phyloP scores from a whole-genome alignment of 2,797 vertebrate genomes.

The Rhynchonycteris naso region DNA sequence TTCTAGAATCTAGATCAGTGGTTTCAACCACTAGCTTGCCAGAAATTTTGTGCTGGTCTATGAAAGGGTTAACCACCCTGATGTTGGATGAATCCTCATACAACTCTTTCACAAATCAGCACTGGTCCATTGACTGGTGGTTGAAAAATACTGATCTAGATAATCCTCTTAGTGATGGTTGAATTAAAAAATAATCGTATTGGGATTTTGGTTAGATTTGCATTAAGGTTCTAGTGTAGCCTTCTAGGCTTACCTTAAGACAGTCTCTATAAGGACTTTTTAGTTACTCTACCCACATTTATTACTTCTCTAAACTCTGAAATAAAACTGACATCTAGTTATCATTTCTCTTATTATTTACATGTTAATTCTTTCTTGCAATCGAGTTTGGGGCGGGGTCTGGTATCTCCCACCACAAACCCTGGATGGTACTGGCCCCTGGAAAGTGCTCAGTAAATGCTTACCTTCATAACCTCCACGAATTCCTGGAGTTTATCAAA shows the following conservation, averaged over 20 bases:
- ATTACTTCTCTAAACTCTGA: not conserved
- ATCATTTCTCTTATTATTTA: not conserved
- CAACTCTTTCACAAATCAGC: too few species aligned
- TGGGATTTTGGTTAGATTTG: not conserved
- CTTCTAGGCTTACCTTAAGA: not conserved
- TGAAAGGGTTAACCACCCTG: too few species aligned
- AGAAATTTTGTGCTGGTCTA: too few species aligned
- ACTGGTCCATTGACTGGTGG: too few species aligned
- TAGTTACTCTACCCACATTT: not conserved
- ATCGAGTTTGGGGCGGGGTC: not conserved
- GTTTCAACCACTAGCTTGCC: too few species aligned
- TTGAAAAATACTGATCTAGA: not conserved
- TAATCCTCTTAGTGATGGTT: not conserved
- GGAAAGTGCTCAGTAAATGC: not conserved
- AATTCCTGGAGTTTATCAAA: conserved; percentile 79
- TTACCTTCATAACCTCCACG: conserved; percentile 80
- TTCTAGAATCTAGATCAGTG: not conserved
- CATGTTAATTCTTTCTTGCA: not conserved
- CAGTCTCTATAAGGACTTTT: not conserved
- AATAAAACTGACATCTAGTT: not conserved
- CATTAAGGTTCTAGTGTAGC: not conserved
- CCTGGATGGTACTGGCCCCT: not conserved
- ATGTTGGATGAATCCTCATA: too few species aligned
- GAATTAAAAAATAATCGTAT: not conserved
- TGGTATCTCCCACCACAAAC: not conserved